phyloP scores from a whole-genome alignment of 2,888 invertebrate genomes.

The Plagodis dolabraria region DNA sequence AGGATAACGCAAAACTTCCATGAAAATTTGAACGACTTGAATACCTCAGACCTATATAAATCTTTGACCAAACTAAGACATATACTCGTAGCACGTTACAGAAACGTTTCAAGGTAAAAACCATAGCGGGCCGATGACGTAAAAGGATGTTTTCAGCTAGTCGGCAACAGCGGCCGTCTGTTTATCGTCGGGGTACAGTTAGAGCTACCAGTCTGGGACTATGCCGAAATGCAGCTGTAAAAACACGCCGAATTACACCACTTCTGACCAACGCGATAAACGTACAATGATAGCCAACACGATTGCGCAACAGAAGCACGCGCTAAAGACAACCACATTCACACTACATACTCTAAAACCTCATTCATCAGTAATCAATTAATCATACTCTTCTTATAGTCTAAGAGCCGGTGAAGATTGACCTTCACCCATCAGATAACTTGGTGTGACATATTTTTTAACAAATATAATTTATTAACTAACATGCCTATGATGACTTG shows the following conservation, averaged over 20 bases:
- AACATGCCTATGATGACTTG: no score
- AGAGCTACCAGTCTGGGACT: slow-evolving; percentile 72
- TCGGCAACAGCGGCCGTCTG: slow-evolving; percentile 78
- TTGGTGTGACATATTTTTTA: no score
- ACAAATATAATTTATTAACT: no score
- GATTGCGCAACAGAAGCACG: slow-evolving; percentile 52
- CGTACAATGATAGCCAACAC: slow-evolving; percentile 40
- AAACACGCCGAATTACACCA: slow-evolving; percentile 73
- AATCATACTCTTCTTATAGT: no score
- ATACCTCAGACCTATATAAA: no score
- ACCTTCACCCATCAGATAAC: no score
- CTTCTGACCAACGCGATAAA: slow-evolving; percentile 60
- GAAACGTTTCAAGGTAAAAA: slow-evolving; percentile 55
- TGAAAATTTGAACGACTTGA: no score
- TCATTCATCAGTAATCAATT: no score
- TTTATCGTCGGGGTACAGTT: slow-evolving; percentile 80
- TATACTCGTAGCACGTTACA: slow-evolving; percentile 44
- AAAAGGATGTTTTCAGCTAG: slow-evolving; percentile 84
- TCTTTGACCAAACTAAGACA: slow-evolving; percentile 53
- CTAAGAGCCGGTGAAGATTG: no score
- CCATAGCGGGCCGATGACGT: slow-evolving; percentile 79
- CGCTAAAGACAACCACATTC: slow-evolving; percentile 28
- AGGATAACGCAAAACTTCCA: no score
- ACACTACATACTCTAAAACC: slow-evolving; percentile 15
- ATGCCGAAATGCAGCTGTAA: slow-evolving; percentile 79